Evolutionary conservation across 2,113 vertebrate genomes (phyloP), one percentile per base, ranked within the genome.

Genomic region (Tragelaphus strepsiceros): DNA sequence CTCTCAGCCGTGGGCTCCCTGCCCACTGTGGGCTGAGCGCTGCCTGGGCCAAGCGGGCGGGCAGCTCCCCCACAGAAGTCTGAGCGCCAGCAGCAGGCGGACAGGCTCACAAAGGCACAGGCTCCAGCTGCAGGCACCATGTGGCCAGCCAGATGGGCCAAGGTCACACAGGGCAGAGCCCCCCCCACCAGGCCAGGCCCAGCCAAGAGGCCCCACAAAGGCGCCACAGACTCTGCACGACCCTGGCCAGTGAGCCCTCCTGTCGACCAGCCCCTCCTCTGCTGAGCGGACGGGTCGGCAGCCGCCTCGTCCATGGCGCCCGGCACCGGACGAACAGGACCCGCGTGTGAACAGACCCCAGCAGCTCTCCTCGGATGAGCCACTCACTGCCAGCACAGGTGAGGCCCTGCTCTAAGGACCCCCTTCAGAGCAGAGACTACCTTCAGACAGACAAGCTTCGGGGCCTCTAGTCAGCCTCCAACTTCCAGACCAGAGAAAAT

Each of bases 41-140:
- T 35, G 22, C 87, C 92, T 80, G 54, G 92, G 96, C 96, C 97
- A 7, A 84, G 95, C 24, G 93, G 97, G 74, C 46, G 86, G 96
- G 95, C 95, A 97, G 84, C 17, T 81, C 94, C 96, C 93, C 96
- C 49, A 11, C 11, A 61, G 78, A 10, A 88, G 67, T n/a, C 81
- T 22, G 84, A 28, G 81, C 54, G 86, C 96, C 78, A 91, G 92
- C 67, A 94, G 94, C 88, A 49, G 84, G 77, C 89, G 24, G 28
- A 94, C 87, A 74, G 10, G 64, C 96, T 54, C 95, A 90, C 16
- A 1, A 0, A 96, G 77, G 62, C 10, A 21, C 67, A 30, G 80
- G 59, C 54, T 17, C 89, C 96, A 88, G 97, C 82, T 93, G 94
- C 59, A 88, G 91, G 91, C 15, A n/a, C 53, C 93, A 56, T 28